phyloP scores from a whole-genome alignment of 2,888 invertebrate genomes.

The Nymphalis c-album region DNA sequence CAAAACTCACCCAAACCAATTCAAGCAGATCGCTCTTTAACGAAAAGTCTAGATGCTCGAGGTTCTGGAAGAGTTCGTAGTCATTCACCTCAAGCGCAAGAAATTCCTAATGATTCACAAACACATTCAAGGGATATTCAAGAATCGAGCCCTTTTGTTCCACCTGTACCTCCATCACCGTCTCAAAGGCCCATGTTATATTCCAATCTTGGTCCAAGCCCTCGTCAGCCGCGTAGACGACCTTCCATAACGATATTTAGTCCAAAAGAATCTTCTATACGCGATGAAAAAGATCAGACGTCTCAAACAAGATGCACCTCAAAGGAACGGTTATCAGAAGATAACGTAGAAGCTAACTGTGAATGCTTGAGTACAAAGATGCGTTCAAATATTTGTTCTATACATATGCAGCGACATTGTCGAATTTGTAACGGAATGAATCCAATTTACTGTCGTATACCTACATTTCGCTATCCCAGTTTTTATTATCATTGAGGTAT shows the following conservation, averaged over 20 bases:
- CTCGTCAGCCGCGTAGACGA: constrained; percentile 16
- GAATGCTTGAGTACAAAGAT: constrained; percentile 24
- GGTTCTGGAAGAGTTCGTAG: not conserved
- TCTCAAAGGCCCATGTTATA: not conserved
- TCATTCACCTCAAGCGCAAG: not conserved
- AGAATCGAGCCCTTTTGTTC: not conserved
- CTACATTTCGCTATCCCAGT: constrained; percentile 22
- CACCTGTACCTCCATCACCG: not conserved
- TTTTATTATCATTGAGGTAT: constrained; percentile 22
- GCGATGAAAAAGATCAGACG: not conserved
- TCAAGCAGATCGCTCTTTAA: not conserved
- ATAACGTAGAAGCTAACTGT: constrained; percentile 12
- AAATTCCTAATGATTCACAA: not conserved
- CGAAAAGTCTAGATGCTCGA: not conserved
- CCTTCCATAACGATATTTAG: constrained; percentile 27
- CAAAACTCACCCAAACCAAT: not conserved
- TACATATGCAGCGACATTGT: constrained; percentile 25
- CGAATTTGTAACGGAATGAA: constrained; percentile 22
- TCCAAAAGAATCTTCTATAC: constrained; percentile 9
- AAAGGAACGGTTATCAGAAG: not conserved
- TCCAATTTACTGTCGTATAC: constrained; percentile 22
- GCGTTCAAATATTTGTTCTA: constrained; percentile 10
- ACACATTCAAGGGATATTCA: not conserved
- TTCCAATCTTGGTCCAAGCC: not conserved
- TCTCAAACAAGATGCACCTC: not conserved